Evolutionary conservation across 2,797 vertebrate species (phyloP).

Genomic region (Threskiornis aethiopicus): DNA sequence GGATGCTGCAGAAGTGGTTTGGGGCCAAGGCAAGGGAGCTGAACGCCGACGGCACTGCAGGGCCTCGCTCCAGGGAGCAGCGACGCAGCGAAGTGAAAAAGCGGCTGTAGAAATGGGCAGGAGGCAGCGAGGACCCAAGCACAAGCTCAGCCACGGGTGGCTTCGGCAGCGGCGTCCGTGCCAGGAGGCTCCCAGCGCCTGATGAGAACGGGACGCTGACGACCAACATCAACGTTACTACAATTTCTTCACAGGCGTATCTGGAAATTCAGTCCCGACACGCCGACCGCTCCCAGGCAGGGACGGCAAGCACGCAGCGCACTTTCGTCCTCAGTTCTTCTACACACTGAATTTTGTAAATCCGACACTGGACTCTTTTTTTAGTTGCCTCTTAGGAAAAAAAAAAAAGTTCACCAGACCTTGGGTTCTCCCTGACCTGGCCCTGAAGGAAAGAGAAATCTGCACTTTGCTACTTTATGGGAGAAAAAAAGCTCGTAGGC

Average conservation of each 20-base stretch:
- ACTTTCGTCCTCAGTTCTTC: background rate
- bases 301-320: background rate
- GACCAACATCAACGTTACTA: background rate
- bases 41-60: rapidly evolving
- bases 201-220: background rate
- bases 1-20: background rate
- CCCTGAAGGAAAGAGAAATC: background rate
- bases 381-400: background rate
- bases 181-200: background rate
- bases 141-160: background rate
- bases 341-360: background rate
- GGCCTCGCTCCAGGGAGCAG: background rate
- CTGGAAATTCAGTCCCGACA: background rate
- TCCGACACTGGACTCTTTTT: background rate
- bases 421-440: background rate
- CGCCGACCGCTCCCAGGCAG: background rate
- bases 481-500: background rate
- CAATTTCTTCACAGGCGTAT: background rate
- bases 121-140: background rate
- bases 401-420: background rate
- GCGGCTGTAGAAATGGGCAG: background rate
- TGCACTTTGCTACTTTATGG: background rate
- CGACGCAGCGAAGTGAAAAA: background rate
- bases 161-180: background rate
- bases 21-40: background rate